Percentiles rank a stretch among this genome's conserved stretches.
Conservation (phyloP, 2,113 vertebrate genomes). For the Athene cunicularia region DNA sequence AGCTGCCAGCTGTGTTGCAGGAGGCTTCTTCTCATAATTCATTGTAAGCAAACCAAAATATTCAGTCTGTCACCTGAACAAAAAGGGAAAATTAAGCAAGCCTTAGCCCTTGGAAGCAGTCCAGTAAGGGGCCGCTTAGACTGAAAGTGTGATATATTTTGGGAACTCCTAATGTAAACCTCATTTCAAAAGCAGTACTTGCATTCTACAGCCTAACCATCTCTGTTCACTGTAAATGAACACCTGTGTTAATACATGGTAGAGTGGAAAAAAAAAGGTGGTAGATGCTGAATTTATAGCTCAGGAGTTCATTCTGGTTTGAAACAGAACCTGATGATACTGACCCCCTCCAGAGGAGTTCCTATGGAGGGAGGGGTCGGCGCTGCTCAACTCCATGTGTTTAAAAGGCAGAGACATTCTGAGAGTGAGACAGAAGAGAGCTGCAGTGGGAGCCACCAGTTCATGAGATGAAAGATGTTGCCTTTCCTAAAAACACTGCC, state of each 20-base stretch:
- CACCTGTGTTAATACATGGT: fast-evolving
- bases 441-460: not conserved
- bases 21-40: not conserved
- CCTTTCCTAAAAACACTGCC: not conserved
- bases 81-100: not conserved
- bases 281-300: not conserved
- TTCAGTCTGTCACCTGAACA: not conserved
- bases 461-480: not conserved
- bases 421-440: not conserved
- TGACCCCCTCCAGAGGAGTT: too few species aligned
- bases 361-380: not conserved
- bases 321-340: fast-evolving
- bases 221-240: not conserved
- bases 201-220: not conserved
- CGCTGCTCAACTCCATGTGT: fast-evolving
- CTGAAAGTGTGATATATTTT: not conserved
- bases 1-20: not conserved
- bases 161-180: not conserved
- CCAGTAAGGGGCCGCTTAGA: not conserved
- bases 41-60: not conserved
- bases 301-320: not conserved
- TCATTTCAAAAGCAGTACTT: not conserved
- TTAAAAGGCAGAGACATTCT: not conserved
- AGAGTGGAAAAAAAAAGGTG: too few species aligned
- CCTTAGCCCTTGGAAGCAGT: not conserved